A percentile compares a stretch with the other conserved stretches of the same genome.
Conservation (phyloP, 2,888 invertebrate genomes). For the Petrolisthes manimaculis region DNA sequence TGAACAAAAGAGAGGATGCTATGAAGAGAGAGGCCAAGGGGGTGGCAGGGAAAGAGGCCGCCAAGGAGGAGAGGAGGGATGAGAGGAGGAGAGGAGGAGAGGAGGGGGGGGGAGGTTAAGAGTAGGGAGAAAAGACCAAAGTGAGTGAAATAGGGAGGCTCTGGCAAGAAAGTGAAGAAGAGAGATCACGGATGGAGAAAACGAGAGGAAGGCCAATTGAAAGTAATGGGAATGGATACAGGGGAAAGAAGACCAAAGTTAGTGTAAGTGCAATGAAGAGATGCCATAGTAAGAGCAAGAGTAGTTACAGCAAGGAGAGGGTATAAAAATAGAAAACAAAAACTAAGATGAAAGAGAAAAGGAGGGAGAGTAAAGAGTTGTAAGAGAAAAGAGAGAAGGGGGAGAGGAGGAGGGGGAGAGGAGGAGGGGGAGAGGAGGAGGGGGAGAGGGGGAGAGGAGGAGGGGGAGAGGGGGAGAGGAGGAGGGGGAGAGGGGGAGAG, state of each 20-base stretch:
- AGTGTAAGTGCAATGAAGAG: too few species aligned
- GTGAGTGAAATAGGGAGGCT: neutral
- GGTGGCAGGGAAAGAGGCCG: neutral
- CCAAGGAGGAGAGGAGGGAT: neutral
- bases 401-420: neutral
- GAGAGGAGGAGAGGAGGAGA: neutral
- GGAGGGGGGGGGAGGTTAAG: neutral
- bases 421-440: neutral
- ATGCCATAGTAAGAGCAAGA: too few species aligned
- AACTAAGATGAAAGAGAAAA: too few species aligned
- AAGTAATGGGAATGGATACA: neutral
- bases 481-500: slow-evolving; percentile 5
- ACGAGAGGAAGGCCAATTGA: neutral
- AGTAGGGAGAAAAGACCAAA: neutral
- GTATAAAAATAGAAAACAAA: too few species aligned
- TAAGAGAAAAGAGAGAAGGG: neutral
- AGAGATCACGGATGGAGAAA: neutral
- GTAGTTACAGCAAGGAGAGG: neutral
- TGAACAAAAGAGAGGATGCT: too few species aligned
- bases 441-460: neutral
- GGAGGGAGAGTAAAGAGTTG: too few species aligned
- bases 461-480: neutral
- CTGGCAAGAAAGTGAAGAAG: neutral
- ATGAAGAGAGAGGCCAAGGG: too few species aligned
- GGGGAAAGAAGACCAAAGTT: neutral